These are phyloP conservation scores for Penaeus vannamei DNA, from an alignment of 1,140 invertebrate genomes.

Conservation along the genomic window DNA sequence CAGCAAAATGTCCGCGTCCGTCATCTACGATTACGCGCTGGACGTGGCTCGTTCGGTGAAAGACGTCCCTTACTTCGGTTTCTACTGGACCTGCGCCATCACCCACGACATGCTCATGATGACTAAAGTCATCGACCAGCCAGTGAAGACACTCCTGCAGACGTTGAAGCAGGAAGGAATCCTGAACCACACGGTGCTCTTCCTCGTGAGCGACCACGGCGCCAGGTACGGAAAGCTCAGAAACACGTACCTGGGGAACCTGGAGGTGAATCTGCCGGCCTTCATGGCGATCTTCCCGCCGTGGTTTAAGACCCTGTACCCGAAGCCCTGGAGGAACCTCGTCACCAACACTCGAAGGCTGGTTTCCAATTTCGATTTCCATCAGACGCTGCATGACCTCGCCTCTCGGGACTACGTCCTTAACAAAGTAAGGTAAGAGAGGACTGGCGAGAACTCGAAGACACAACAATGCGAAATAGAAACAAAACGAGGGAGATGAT, in stretches of 20 bases:
- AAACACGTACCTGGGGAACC: slow-evolving; percentile 85
- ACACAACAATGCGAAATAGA: too few species aligned
- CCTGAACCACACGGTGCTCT: slow-evolving; percentile 76
- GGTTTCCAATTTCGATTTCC: slow-evolving; percentile 74
- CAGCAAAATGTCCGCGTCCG: neutral
- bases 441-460: neutral
- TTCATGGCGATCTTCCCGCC: slow-evolving; percentile 84
- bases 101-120: slow-evolving; percentile 18
- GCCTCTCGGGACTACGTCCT: neutral
- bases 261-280: slow-evolving; percentile 92
- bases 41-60: slow-evolving; percentile 14
- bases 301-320: slow-evolving; percentile 79
- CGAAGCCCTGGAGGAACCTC: slow-evolving; percentile 79
- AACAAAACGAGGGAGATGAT: too few species aligned
- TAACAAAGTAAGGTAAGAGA: neutral
- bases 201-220: slow-evolving; percentile 94
- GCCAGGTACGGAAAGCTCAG: slow-evolving; percentile 88
- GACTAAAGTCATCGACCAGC: neutral
- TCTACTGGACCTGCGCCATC: slow-evolving; percentile 24
- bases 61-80: slow-evolving; percentile 44
- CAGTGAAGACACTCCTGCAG: slow-evolving; percentile 11
- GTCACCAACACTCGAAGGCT: slow-evolving; percentile 76
- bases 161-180: slow-evolving; percentile 68
- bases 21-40: slow-evolving; percentile 33
- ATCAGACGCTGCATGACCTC: slow-evolving; percentile 71